These are phyloP conservation scores for Pseudolaguvia tuberculata DNA, from an alignment of 2,113 vertebrate genomes.

Conservation along the genomic window DNA sequence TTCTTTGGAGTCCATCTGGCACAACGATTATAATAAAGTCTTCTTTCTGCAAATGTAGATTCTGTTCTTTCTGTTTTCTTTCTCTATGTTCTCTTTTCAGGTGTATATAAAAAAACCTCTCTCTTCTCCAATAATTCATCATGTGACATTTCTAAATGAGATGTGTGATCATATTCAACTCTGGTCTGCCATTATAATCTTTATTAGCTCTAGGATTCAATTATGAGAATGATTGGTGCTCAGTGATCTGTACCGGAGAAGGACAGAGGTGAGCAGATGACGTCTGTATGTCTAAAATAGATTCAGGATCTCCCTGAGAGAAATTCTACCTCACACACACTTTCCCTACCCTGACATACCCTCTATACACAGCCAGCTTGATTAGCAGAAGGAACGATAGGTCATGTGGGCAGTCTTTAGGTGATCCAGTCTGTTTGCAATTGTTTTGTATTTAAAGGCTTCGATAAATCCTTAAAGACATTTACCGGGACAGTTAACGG, in stretches of 20 bases:
- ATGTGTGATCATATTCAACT: constrained; percentile 34
- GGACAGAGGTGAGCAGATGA: constrained; percentile 26
- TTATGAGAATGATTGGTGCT: constrained; percentile 40
- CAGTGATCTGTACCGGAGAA: constrained; percentile 41
- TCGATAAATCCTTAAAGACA: not conserved
- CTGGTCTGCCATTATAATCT: constrained; percentile 51
- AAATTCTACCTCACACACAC: not conserved
- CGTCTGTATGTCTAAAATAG: constrained; percentile 25
- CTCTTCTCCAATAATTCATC: not conserved
- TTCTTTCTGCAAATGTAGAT: not conserved
- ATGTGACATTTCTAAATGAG: constrained; percentile 28
- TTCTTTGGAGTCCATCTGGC: constrained; percentile 31
- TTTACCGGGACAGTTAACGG: not conserved
- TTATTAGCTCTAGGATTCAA: constrained; percentile 50
- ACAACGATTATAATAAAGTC: not conserved
- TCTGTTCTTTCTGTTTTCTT: not conserved
- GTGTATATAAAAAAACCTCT: not conserved
- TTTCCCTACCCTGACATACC: not conserved
- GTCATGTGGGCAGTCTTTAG: not conserved
- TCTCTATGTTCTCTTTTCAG: not conserved
- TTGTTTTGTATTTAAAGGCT: not conserved
- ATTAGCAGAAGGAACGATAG: constrained; percentile 2
- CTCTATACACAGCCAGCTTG: not conserved
- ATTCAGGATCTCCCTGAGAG: constrained; percentile 16
- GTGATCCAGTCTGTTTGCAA: not conserved